phyloP scores from a whole-genome alignment of 2,113 vertebrate species.

The Genyomyrus donnyi region DNA sequence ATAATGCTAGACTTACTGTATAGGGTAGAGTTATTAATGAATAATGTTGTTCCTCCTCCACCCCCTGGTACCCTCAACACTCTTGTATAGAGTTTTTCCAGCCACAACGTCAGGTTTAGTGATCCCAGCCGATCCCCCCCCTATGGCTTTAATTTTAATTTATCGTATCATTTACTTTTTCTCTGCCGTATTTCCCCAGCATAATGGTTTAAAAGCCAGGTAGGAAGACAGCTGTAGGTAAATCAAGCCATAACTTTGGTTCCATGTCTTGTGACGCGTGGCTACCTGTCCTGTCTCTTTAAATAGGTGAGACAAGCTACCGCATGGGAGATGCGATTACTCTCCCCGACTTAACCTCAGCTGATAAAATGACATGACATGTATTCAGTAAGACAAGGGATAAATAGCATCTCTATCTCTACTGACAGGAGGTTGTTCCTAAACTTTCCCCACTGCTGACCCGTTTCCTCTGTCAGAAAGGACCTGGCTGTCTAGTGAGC shows the following conservation, averaged over 20 bases:
- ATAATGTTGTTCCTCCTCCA: neutral
- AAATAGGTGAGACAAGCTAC: neutral
- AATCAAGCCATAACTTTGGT: neutral
- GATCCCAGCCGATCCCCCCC: neutral
- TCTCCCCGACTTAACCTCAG: neutral
- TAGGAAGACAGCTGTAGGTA: neutral
- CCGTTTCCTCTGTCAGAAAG: neutral
- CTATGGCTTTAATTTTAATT: neutral
- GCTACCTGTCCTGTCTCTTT: neutral
- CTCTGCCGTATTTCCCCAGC: neutral
- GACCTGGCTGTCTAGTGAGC: neutral
- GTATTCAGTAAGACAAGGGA: neutral
- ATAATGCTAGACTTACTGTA: neutral
- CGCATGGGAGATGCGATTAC: neutral
- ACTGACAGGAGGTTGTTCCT: neutral
- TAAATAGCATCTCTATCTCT: neutral
- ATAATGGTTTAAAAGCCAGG: neutral
- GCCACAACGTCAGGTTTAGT: neutral
- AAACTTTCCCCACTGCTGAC: neutral
- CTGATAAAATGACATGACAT: constrained; percentile 8
- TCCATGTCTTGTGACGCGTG: neutral
- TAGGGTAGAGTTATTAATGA: neutral
- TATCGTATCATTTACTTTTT: neutral
- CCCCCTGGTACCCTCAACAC: neutral
- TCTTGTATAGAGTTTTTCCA: neutral